Conservation (phyloP, 2,113 vertebrate species). For the Festucalex cinctus region DNA sequence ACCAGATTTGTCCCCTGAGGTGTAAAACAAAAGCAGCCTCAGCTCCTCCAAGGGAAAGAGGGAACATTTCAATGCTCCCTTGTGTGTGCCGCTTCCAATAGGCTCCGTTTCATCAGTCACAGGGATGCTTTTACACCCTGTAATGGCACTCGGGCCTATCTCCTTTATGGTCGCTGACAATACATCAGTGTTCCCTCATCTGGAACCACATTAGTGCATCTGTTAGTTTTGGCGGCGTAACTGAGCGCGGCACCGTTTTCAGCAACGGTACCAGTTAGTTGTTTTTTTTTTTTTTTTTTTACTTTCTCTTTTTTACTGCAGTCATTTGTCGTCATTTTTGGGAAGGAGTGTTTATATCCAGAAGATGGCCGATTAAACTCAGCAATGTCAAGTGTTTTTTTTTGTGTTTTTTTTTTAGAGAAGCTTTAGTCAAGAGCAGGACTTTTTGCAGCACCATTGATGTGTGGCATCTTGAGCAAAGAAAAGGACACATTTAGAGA, state of each 20-base stretch:
- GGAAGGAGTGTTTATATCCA: background rate
- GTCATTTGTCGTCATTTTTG: conserved; percentile 4
- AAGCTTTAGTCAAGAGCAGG: background rate
- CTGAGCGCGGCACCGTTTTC: conserved; percentile 67
- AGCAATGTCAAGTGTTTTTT: background rate
- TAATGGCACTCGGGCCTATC: conserved; percentile 64
- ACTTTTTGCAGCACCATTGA: background rate
- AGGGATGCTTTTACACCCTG: conserved; percentile 66
- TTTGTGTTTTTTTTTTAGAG: background rate
- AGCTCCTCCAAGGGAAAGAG: conserved; percentile 33
- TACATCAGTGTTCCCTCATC: conserved; percentile 67
- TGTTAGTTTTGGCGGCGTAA: conserved; percentile 64
- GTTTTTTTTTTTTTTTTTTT: conserved; percentile 13
- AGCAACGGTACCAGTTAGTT: conserved; percentile 45
- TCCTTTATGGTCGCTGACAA: conserved; percentile 69
- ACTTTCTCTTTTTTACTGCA: conserved; percentile 20
- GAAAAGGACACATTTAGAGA: background rate
- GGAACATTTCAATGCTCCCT: conserved; percentile 16
- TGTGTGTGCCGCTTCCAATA: conserved; percentile 53
- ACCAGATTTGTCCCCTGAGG: conserved; percentile 50
- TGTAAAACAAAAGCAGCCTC: conserved; percentile 54
- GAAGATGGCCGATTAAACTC: background rate
- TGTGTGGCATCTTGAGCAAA: background rate
- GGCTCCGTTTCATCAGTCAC: conserved; percentile 68
- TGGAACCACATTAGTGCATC: conserved; percentile 69